Base-by-base conservation (phyloP, 2,113 vertebrate species). In the Dicentrarchus labrax region DNA sequence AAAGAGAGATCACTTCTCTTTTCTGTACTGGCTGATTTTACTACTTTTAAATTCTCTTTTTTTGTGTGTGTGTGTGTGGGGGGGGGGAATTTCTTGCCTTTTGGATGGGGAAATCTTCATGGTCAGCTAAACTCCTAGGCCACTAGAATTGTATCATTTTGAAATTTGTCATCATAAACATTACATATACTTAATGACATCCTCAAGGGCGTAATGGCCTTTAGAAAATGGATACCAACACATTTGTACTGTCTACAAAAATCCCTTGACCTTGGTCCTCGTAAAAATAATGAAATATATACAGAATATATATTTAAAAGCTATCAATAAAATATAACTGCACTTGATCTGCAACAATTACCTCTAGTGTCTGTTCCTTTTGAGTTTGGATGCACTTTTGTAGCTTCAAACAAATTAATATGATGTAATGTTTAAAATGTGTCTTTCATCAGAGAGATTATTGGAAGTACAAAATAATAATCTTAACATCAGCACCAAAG, bases 1-100 rank as follows among this genome's bases (percentile, higher is more conserved):
- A 93, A 91, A 88, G 70, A 81, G 66, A 83, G 56, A 54, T 82
- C 53, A 76, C 51, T 71, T 87, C 67, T 79, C 72, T 62, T 85
- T 79, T 73, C 70, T 71, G 30, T 61, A 11, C 65, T 74, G 39
- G 43, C 22, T 86, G 67, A 77, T 70, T n/a, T 72, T 45, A 47
- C 50, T 79, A 6, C 8, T 6, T 71, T 53, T 78, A 24, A 36
- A 39, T 16, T 60, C 1, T n/a, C 2, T 53, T 53, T 53, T 8
- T 30, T 30, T 30, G 30, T 30, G 30, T 30, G 30, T 30, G 30
- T 30, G n/a, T n/a, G n/a, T n/a, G n/a, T n/a, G n/a, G n/a, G n/a
- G n/a, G n/a, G n/a, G 16, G 22, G n/a, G 10, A 30, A 47, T 12
- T 8, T 47, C 7, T 30, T 57, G 38, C n/a, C 41, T 48, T 39